Evolutionary conservation across 2,888 invertebrate genomes (phyloP).

Genomic region (Drepana falcataria): DNA sequence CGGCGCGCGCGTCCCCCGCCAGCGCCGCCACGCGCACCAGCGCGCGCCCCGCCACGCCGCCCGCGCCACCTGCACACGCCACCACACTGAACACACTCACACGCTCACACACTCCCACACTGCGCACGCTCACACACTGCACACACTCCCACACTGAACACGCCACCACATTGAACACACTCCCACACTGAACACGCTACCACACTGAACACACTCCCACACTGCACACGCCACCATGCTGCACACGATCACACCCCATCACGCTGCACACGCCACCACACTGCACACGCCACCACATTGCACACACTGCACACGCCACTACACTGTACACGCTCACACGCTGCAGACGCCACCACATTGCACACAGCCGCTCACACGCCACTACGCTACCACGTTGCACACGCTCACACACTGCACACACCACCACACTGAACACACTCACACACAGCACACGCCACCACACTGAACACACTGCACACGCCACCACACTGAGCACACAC

Average conservation of each 20-base stretch:
- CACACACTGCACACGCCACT: too few species aligned
- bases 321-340: too few species aligned
- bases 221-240: constrained; percentile 84
- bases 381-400: constrained; percentile 64
- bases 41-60: constrained; percentile 79
- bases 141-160: too few species aligned
- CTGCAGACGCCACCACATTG: constrained; percentile 86
- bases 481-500: constrained; percentile 51
- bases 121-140: too few species aligned
- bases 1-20: constrained; percentile 83
- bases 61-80: constrained; percentile 66
- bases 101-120: too few species aligned
- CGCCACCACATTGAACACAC: neutral
- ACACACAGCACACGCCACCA: constrained; percentile 81
- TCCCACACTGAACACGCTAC: too few species aligned
- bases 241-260: constrained; percentile 83
- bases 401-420: constrained; percentile 37
- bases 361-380: constrained; percentile 84
- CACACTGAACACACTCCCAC: too few species aligned
- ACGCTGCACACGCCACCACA: constrained; percentile 66
- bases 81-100: neutral
- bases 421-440: too few species aligned
- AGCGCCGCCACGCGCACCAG: constrained; percentile 85
- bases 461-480: constrained; percentile 63
- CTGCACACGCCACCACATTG: neutral